Evolutionary conservation across 2,888 invertebrate species (phyloP).

Genomic region (Oligia latruncula): DNA sequence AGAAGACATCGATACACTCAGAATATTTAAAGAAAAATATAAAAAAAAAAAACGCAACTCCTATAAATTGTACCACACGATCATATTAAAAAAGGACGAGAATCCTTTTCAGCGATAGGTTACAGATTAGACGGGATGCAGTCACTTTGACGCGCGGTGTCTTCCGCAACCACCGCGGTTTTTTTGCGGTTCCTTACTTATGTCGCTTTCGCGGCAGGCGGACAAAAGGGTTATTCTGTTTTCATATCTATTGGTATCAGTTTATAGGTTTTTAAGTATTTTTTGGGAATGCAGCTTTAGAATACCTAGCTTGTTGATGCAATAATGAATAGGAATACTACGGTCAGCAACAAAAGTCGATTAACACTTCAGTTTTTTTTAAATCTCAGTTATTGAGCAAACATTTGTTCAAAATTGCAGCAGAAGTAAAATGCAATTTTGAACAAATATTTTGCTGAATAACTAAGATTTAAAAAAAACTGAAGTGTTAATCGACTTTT

Average conservation of each 20-base stretch:
- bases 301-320: neutral
- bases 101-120: conserved; percentile 87
- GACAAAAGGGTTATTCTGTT: conserved; percentile 59
- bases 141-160: conserved; percentile 85
- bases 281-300: neutral
- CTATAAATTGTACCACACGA: conserved; percentile 69
- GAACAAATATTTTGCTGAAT: too few relatives aligned
- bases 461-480: too few relatives aligned
- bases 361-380: too few relatives aligned
- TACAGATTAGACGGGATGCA: conserved; percentile 87
- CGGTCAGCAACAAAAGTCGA: too few relatives aligned
- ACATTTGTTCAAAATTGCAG: too few relatives aligned
- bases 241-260: conserved; percentile 46
- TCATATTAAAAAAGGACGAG: conserved; percentile 84
- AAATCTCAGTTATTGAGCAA: too few relatives aligned
- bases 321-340: neutral
- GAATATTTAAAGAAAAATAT: neutral
- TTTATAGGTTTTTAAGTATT: conserved; percentile 29
- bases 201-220: conserved; percentile 62
- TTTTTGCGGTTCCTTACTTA: conserved; percentile 75
- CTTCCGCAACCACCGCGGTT: conserved; percentile 81
- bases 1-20: neutral
- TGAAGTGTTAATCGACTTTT: too few relatives aligned
- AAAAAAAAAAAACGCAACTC: conserved; percentile 34
- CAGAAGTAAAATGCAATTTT: too few relatives aligned